phyloP scores from a whole-genome alignment of 2,113 vertebrate species.

The Phalacrocorax brasilianus region DNA sequence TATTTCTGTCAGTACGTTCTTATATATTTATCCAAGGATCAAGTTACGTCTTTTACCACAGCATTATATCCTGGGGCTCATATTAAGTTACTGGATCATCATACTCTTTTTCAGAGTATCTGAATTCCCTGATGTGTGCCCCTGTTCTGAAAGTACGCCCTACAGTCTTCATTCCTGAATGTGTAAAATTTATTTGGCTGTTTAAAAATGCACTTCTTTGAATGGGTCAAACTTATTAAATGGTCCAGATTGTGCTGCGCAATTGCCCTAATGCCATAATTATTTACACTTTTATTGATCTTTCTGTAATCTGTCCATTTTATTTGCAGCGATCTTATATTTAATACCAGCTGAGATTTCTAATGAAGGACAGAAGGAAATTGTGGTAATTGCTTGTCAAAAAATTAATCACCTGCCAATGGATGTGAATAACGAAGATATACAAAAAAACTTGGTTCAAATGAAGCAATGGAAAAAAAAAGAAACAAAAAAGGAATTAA shows the following conservation, averaged over 20 bases:
- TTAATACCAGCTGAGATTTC: neutral
- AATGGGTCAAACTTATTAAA: neutral
- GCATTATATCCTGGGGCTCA: neutral
- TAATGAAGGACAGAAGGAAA: neutral
- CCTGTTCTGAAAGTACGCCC: neutral
- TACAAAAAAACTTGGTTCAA: neutral
- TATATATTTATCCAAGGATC: neutral
- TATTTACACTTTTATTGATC: neutral
- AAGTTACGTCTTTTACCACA: neutral
- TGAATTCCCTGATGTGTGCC: neutral
- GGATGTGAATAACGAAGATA: neutral
- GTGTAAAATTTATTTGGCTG: neutral
- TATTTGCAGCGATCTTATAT: neutral
- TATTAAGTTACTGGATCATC: neutral
- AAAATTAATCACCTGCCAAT: neutral
- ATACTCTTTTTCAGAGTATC: neutral
- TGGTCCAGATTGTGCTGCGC: neutral
- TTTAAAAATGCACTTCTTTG: neutral
- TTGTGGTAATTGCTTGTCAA: neutral
- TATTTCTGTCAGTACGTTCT: neutral
- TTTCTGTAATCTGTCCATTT: neutral
- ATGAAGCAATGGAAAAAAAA: neutral
- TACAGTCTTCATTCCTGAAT: neutral
- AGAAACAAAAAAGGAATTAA: neutral
- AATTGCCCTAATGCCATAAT: rapidly evolving